phyloP scores from a whole-genome alignment of 2,797 vertebrate genomes.

The Spheniscus humboldti region DNA sequence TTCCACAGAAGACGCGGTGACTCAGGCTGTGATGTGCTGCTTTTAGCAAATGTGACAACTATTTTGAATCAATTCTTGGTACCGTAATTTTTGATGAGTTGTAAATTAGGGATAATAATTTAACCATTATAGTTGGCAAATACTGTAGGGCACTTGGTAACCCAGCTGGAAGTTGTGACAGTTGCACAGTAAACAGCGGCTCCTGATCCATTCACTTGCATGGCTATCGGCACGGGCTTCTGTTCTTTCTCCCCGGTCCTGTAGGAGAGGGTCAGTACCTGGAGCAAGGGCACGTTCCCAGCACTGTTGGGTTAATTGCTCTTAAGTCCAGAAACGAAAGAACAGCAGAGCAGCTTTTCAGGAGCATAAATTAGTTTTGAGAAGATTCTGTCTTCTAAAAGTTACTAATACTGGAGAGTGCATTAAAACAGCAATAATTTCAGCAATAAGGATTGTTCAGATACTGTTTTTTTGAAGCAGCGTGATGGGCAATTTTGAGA shows the following conservation, averaged over 20 bases:
- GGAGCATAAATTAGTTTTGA: neutral
- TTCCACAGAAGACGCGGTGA: neutral
- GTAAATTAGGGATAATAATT: neutral
- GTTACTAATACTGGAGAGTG: neutral
- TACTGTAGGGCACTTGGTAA: neutral
- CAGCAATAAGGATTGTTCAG: neutral
- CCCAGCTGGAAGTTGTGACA: neutral
- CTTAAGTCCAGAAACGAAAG: neutral
- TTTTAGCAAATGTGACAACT: neutral
- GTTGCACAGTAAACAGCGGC: neutral
- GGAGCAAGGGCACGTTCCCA: fast-evolving
- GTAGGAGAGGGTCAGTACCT: neutral
- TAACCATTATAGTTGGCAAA: fast-evolving
- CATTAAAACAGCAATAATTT: neutral
- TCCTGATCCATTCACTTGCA: fast-evolving
- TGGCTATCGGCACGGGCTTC: fast-evolving
- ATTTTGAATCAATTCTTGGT: neutral
- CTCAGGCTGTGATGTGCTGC: neutral
- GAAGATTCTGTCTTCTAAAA: neutral
- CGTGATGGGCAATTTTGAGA: neutral
- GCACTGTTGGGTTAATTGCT: neutral
- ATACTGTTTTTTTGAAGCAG: neutral
- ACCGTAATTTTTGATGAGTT: neutral
- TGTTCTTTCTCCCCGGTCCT: fast-evolving
- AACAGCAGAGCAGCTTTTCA: neutral